These are phyloP conservation scores for Nycticebus coucang DNA, from an alignment of 2,113 vertebrate species.

Conservation along the genomic window DNA sequence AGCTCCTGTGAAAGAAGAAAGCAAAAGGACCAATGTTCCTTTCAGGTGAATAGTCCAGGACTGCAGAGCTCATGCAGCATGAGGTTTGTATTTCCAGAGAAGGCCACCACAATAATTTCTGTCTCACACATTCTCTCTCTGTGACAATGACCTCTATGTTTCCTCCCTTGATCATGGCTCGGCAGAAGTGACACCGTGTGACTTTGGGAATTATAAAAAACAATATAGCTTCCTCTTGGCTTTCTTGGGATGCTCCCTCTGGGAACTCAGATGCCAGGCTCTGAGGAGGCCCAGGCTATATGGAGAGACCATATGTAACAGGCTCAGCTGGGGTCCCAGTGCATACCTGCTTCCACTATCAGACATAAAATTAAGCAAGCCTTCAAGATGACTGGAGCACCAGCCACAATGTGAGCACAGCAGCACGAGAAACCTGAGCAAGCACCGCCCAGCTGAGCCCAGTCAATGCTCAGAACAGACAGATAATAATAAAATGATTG, in stretches of 20 bases:
- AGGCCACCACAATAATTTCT: background rate
- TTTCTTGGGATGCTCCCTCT: background rate
- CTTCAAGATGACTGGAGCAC: background rate
- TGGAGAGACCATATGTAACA: background rate
- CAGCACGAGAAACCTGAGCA: background rate
- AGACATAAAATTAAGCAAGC: background rate
- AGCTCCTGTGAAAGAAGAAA: background rate
- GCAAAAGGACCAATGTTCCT: background rate
- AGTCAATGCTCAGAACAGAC: background rate
- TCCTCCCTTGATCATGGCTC: background rate
- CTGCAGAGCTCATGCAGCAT: background rate
- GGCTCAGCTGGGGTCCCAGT: background rate
- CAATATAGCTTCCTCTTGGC: background rate
- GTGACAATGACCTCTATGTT: background rate
- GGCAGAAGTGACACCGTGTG: background rate
- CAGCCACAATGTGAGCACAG: background rate
- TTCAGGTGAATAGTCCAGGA: background rate
- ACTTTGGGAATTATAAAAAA: background rate
- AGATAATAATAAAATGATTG: background rate
- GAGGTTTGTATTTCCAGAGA: background rate
- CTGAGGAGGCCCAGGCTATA: background rate
- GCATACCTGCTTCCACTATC: background rate
- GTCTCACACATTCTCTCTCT: background rate
- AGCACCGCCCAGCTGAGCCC: background rate
- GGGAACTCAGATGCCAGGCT: background rate